Percentiles rank a stretch among this genome's conserved stretches.
Evolutionary conservation across 2,113 vertebrate species (phyloP).

Genomic region (Coryphaenoides rupestris): DNA sequence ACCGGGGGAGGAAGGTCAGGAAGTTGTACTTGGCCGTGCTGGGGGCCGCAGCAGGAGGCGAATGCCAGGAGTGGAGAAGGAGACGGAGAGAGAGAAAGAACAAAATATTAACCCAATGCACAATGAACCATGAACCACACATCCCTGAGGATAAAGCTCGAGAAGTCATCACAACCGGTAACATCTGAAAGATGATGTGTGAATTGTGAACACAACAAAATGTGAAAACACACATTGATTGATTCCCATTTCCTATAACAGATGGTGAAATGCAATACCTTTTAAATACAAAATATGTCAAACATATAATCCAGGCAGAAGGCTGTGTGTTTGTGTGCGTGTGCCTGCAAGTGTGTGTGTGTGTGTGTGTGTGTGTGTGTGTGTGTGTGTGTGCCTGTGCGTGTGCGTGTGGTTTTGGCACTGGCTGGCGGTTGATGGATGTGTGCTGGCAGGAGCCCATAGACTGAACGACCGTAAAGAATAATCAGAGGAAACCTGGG

Average conservation of each 20-base stretch:
- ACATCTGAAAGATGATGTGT: too few relatives aligned
- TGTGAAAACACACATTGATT: background rate
- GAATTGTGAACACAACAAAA: background rate
- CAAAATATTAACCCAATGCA: background rate
- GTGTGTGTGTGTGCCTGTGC: background rate
- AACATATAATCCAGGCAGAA: too few relatives aligned
- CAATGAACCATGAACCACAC: too few relatives aligned
- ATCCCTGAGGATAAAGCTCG: background rate
- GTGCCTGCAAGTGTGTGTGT: background rate
- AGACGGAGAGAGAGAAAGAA: background rate
- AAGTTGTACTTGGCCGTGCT: slow-evolving; percentile 99
- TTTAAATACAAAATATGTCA: too few relatives aligned
- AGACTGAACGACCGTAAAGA: slow-evolving; percentile 46
- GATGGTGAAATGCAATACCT: too few relatives aligned
- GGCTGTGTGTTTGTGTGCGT: background rate
- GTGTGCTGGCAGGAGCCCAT: slow-evolving; percentile 11
- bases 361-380: background rate
- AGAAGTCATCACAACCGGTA: background rate
- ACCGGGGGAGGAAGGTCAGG: slow-evolving; percentile 95
- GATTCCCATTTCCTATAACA: too few relatives aligned
- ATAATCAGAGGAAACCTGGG: slow-evolving; percentile 36
- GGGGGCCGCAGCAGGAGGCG: slow-evolving; percentile 38
- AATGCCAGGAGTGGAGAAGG: background rate
- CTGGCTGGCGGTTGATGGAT: slow-evolving; percentile 9
- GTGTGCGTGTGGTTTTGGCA: background rate